Evolutionary conservation across 1,140 invertebrate genomes (phyloP), one percentile per base, ranked within the genome.

Genomic region (Palaemon carinicauda): DNA sequence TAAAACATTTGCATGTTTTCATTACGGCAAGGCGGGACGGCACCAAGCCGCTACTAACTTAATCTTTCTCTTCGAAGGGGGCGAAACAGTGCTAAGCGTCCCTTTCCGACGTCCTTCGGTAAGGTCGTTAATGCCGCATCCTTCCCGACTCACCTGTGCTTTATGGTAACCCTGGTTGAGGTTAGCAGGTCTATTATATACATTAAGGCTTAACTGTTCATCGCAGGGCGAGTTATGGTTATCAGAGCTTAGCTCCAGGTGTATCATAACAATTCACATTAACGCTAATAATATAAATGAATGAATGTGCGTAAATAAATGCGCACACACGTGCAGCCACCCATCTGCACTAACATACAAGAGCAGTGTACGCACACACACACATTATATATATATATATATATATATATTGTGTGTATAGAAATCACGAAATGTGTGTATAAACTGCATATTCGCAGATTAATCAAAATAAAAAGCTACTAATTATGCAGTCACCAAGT

Each of bases 1-100:
- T 81, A 81, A 81, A 81, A 27, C 56, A 81, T 81, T 81, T 81
- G 80, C 80, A 81, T 81, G 80, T 81, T 81, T 81, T 81, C 60
- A 81, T 81, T 81, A 81, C 19, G 21, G 75, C 33, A 12, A 29
- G n/a, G n/a, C 33, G 51, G 10, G 19, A 19, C 33, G n/a, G 33
- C 24, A 41, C 24, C 75, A 24, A 50, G 21, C 75, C 24, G 41
- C 52, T n/a, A 31, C 80, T 53, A 33, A 52, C 33, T 82, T 52
- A 21, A n/a, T 82, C 80, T 80, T 53, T 19, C 80, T 82, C 80
- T 79, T 50, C 33, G 29, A 33, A n/a, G n/a, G 74, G 74, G 50
- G 33, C 19, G 41, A 69, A 17, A 81, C n/a, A 69, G 27, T 41
- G 27, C 79, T 54, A 69, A 14, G 27, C 50, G 17, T 19, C 21